phyloP scores from a whole-genome alignment of 2,888 invertebrate genomes.

The Nudaria mundana region DNA sequence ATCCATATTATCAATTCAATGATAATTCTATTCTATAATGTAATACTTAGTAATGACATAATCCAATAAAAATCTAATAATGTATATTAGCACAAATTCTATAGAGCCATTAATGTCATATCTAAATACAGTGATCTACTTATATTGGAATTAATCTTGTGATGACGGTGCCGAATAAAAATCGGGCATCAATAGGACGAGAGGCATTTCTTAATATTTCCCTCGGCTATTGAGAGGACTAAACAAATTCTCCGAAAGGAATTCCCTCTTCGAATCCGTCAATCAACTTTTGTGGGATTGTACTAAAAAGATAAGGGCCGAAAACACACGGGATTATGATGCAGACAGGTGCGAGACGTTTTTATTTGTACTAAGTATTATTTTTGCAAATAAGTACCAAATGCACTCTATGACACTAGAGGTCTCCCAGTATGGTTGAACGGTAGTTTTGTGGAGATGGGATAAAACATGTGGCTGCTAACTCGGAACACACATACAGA shows the following conservation, averaged over 20 bases:
- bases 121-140: slow-evolving; percentile 30
- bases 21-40: too few species aligned
- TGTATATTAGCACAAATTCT: slow-evolving; percentile 30
- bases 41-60: slow-evolving; percentile 24
- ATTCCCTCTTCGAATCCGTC: slow-evolving; percentile 60
- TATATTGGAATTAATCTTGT: slow-evolving; percentile 40
- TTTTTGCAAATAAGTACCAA: background rate
- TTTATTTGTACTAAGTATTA: background rate
- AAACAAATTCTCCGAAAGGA: slow-evolving; percentile 65
- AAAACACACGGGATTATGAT: slow-evolving; percentile 19
- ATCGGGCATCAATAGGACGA: slow-evolving; percentile 42
- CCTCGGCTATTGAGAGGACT: slow-evolving; percentile 52
- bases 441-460: too few species aligned
- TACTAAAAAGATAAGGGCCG: slow-evolving; percentile 51
- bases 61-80: slow-evolving; percentile 28
- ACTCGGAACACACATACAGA: too few species aligned
- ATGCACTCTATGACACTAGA: too few species aligned
- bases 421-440: too few species aligned
- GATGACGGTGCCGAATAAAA: slow-evolving; percentile 41
- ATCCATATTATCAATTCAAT: slow-evolving; percentile 10
- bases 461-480: too few species aligned
- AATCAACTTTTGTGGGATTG: slow-evolving; percentile 66
- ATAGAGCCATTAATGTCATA: slow-evolving; percentile 28
- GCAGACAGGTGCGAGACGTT: slow-evolving; percentile 1
- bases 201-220: slow-evolving; percentile 58